These are phyloP conservation scores for Harpegnathos saltator DNA, from an alignment of 1,140 invertebrate genomes.

Conservation along the genomic window DNA sequence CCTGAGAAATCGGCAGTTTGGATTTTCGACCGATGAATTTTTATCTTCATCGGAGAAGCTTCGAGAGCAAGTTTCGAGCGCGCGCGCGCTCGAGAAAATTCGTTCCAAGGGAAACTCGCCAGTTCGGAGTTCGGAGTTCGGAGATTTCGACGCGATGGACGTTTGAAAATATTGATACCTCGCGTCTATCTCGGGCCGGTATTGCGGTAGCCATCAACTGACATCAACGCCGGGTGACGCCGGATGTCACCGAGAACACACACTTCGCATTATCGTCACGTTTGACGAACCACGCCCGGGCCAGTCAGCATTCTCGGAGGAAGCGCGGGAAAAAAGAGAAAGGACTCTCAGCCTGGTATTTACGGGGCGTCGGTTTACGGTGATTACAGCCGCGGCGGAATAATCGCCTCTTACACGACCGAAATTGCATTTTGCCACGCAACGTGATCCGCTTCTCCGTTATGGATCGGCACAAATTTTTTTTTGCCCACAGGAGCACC, in stretches of 20 bases:
- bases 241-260: constrained; percentile 14
- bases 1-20: no score
- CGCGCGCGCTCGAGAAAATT: constrained; percentile 8
- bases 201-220: background rate
- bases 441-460: constrained; percentile 14
- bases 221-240: background rate
- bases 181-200: background rate
- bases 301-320: constrained; percentile 54
- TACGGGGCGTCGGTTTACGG: constrained; percentile 16
- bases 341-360: background rate
- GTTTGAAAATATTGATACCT: background rate
- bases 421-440: constrained; percentile 55
- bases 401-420: constrained; percentile 26
- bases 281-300: constrained; percentile 40
- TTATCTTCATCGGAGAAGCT: background rate
- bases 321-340: constrained; percentile 53
- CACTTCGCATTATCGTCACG: constrained; percentile 50
- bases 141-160: background rate
- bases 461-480: constrained; percentile 24
- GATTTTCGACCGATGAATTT: no score
- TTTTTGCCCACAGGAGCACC: background rate
- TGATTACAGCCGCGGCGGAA: constrained; percentile 55
- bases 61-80: background rate
- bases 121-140: constrained; percentile 10
- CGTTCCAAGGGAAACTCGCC: background rate